Evolutionary conservation across 2,113 vertebrate genomes (phyloP), one percentile per base, ranked within the genome.

Genomic region (Gavialis gangeticus): DNA sequence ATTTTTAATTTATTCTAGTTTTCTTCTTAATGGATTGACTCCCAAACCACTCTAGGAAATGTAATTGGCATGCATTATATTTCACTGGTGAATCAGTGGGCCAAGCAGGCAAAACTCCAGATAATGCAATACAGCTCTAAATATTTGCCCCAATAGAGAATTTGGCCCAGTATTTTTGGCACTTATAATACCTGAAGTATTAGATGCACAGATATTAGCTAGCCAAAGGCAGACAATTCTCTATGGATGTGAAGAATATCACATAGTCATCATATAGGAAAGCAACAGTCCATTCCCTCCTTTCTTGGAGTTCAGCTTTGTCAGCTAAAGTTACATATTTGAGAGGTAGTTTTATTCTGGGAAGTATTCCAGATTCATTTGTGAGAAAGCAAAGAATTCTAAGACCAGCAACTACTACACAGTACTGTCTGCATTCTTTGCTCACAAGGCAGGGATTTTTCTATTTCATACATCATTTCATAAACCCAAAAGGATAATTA

Each of bases 321-420:
- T 82, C 82, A 89, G 75, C 4, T 28, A 37, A 87, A 93, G 57
- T 55, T 84, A 55, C 2, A 4, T n/a, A 4, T 69, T 84, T 88
- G 75, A 88, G 60, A 93, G 63, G n/a, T 27, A 81, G 14, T 82
- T 92, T 73, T 91, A 8, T 93, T 93, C 46, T 96, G 78, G 84
- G 83, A 97, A 84, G 13, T 86, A 92, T 89, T 96, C 84, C 77
- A 92, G 60, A 91, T 86, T 91, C 3, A 18, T 94, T 96, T 91
- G 84, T 79, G 69, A 96, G 81, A 73, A 96, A 94, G 27, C 14
- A n/a, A 94, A 83, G 12, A 22, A 1, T n/a, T 94, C 66, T 85
- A 19, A 80, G 84, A 89, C 25, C 37, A 88, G 62, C 28, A 57
- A 83, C 46, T 86, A 73, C 63, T 88, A 75, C 90, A 75, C 19